phyloP scores from a whole-genome alignment of 92 coral and sea anemone species.

The Montipora capitata region DNA sequence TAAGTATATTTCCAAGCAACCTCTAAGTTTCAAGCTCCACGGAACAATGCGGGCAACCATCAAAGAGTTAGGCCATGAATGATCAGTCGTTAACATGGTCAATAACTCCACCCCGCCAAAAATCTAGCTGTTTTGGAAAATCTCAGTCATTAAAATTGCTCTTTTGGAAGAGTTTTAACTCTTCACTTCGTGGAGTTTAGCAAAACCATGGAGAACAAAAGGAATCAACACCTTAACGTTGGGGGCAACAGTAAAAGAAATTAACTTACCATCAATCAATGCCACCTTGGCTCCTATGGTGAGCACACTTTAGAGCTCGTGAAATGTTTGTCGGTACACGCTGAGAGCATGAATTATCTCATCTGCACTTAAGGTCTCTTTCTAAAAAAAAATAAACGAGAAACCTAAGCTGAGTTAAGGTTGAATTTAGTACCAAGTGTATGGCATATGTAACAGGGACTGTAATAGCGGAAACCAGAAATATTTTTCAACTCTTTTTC shows the following conservation, averaged over 20 bases:
- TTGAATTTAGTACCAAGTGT: not conserved
- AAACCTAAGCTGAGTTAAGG: not conserved
- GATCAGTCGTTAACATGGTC: too few relatives aligned
- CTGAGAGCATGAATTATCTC: not conserved
- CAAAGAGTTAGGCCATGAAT: too few relatives aligned
- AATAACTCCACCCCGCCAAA: too few relatives aligned
- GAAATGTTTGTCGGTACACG: too few relatives aligned
- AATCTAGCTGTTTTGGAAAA: too few relatives aligned
- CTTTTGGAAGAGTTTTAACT: too few relatives aligned
- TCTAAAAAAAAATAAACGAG: not conserved
- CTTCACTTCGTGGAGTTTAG: too few relatives aligned
- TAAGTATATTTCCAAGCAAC: too few relatives aligned
- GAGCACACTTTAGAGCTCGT: too few relatives aligned
- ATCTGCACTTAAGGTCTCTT: not conserved
- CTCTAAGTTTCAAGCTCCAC: too few relatives aligned
- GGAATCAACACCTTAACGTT: not conserved
- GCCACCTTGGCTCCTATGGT: constrained; percentile 30
- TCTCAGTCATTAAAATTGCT: too few relatives aligned
- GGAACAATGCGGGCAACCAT: too few relatives aligned
- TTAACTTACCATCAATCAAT: constrained; percentile 80
- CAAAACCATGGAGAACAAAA: not conserved
- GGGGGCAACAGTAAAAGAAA: constrained; percentile 26
- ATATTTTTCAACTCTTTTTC: not conserved
- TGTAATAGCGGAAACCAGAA: constrained; percentile 19
- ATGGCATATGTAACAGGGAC: not conserved